A percentile compares a stretch with the other conserved stretches of the same genome.
phyloP scores from a whole-genome alignment of 1,140 invertebrate species.

The Pectinophora gossypiella region DNA sequence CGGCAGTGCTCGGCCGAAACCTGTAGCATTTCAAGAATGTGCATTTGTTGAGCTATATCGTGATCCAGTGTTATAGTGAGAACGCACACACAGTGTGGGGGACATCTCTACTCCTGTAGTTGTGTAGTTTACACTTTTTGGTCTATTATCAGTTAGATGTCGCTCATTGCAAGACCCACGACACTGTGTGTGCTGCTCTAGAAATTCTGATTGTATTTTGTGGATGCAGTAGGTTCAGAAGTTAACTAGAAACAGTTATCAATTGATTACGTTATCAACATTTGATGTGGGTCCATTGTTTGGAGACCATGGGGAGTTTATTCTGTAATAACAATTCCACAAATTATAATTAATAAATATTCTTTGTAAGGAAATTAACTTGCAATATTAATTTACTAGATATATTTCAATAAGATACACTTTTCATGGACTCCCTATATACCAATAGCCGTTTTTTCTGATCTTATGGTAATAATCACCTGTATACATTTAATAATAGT shows the following conservation, averaged over 20 bases:
- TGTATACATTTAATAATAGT: constrained; percentile 4
- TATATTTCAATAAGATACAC: background rate
- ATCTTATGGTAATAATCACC: constrained; percentile 2
- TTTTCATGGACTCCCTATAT: background rate
- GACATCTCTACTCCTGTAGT: background rate
- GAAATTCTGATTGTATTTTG: constrained; percentile 60
- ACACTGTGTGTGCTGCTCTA: constrained; percentile 55
- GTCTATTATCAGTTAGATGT: background rate
- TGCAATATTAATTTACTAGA: constrained; percentile 1
- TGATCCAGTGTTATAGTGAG: constrained; percentile 50
- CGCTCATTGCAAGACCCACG: background rate
- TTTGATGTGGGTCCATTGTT: constrained; percentile 8
- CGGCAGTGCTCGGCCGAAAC: constrained; percentile 48
- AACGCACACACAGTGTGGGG: constrained; percentile 43
- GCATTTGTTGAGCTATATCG: constrained; percentile 60
- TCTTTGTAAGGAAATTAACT: background rate
- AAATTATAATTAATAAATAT: constrained; percentile 2
- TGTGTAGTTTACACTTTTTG: background rate
- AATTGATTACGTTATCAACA: constrained; percentile 6
- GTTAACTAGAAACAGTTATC: constrained; percentile 25
- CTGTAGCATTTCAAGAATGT: constrained; percentile 60
- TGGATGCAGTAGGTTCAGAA: constrained; percentile 55
- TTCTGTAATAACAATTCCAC: constrained; percentile 5
- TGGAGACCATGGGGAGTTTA: constrained; percentile 20
- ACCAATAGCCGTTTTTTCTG: constrained; percentile 1